These are phyloP conservation scores for Liasis olivaceus DNA, from an alignment of 2,797 vertebrate species.

Conservation along the genomic window DNA sequence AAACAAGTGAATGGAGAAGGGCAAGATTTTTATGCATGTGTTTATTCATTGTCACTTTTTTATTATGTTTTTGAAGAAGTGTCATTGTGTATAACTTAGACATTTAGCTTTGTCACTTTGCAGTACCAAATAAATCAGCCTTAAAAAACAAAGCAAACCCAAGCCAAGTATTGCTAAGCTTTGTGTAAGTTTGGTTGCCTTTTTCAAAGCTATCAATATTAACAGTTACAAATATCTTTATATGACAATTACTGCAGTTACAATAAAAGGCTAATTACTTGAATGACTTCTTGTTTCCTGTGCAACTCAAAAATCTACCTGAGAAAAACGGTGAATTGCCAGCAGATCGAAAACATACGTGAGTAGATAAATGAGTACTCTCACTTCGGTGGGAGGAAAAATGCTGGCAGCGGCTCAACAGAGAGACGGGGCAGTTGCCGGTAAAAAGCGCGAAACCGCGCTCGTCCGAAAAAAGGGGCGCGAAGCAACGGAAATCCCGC, in stretches of 20 bases:
- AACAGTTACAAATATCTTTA: conserved; percentile 50
- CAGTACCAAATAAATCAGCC: conserved; percentile 44
- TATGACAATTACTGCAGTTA: conserved; percentile 57
- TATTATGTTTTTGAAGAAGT: conserved; percentile 38
- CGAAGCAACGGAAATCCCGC: too few species aligned
- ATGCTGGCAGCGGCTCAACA: too few species aligned
- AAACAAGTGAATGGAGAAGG: conserved; percentile 39
- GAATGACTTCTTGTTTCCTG: conserved; percentile 33
- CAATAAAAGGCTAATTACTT: conserved; percentile 60
- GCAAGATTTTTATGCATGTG: conserved; percentile 22
- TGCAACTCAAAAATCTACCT: conserved; percentile 23
- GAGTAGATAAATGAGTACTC: too few species aligned
- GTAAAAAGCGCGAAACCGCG: too few species aligned
- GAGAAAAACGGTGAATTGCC: conserved; percentile 30
- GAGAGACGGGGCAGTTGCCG: too few species aligned
- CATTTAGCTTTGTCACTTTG: conserved; percentile 46
- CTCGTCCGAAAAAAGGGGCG: too few species aligned
- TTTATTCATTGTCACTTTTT: conserved; percentile 11
- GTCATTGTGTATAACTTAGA: conserved; percentile 57
- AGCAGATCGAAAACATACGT: too few species aligned
- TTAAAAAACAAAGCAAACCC: not conserved
- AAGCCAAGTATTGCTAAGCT: conserved; percentile 25
- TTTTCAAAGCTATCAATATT: conserved; percentile 53
- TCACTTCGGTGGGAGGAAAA: too few species aligned
- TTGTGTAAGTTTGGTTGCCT: conserved; percentile 46